Evolutionary conservation across 1,140 invertebrate genomes (phyloP).

Genomic region (Ostrea denselamellosa): DNA sequence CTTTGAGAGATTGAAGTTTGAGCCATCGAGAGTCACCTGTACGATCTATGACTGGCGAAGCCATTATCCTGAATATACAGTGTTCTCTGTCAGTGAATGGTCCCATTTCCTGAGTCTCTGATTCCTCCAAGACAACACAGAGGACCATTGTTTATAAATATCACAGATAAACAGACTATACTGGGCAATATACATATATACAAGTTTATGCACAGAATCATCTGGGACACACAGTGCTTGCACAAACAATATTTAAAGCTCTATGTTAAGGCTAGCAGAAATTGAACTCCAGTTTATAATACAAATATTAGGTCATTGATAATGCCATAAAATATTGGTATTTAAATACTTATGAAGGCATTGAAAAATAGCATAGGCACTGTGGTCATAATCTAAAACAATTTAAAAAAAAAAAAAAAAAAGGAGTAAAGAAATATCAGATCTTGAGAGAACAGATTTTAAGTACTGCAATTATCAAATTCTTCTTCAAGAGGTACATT

Average conservation of each 20-base stretch:
- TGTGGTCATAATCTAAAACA: neutral
- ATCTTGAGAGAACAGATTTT: too few relatives aligned
- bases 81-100: neutral
- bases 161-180: constrained; percentile 26
- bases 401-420: neutral
- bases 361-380: neutral
- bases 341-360: neutral
- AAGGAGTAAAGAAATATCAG: neutral
- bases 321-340: neutral
- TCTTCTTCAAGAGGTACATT: too few relatives aligned
- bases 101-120: constrained; percentile 1
- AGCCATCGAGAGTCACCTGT: neutral
- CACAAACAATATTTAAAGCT: neutral
- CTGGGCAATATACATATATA: neutral
- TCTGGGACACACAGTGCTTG: neutral
- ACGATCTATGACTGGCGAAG: neutral
- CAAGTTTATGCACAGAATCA: neutral
- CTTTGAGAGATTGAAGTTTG: too few relatives aligned
- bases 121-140: neutral
- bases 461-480: too few relatives aligned
- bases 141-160: constrained; percentile 18
- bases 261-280: neutral
- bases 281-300: too few relatives aligned
- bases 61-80: constrained; percentile 1
- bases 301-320: neutral